These are phyloP conservation scores for Cettia cetti DNA, from an alignment of 2,113 vertebrate species.

Conservation along the genomic window DNA sequence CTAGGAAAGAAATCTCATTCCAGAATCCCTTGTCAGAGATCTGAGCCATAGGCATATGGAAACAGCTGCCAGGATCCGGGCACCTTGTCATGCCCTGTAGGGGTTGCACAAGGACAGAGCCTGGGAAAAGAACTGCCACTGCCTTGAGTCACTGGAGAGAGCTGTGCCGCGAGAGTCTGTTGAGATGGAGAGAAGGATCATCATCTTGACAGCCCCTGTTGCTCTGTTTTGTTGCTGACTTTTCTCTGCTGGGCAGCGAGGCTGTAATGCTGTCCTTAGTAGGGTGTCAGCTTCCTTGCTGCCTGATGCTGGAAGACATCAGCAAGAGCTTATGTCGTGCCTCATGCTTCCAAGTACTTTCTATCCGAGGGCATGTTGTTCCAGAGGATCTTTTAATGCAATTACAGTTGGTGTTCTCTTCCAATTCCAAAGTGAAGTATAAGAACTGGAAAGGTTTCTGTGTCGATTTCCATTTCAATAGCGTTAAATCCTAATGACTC, in stretches of 20 bases:
- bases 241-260: neutral
- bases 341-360: conserved; percentile 9
- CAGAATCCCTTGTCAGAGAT: conserved; percentile 4
- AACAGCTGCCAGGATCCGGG: neutral
- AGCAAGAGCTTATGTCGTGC: neutral
- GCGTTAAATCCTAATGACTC: neutral
- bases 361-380: neutral
- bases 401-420: neutral
- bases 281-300: neutral
- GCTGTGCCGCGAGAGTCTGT: neutral
- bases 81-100: neutral
- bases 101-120: neutral
- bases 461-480: conserved; percentile 46
- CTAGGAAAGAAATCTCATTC: neutral
- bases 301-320: neutral
- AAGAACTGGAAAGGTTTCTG: conserved; percentile 34
- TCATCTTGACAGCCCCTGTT: neutral
- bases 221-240: neutral
- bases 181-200: neutral
- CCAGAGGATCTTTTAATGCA: conserved; percentile 18
- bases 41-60: neutral
- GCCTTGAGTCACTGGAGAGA: neutral
- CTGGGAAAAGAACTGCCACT: neutral
- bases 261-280: neutral
- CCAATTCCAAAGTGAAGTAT: neutral